Conservation (phyloP, 2,888 invertebrate species). For the Byasa hedistus region DNA sequence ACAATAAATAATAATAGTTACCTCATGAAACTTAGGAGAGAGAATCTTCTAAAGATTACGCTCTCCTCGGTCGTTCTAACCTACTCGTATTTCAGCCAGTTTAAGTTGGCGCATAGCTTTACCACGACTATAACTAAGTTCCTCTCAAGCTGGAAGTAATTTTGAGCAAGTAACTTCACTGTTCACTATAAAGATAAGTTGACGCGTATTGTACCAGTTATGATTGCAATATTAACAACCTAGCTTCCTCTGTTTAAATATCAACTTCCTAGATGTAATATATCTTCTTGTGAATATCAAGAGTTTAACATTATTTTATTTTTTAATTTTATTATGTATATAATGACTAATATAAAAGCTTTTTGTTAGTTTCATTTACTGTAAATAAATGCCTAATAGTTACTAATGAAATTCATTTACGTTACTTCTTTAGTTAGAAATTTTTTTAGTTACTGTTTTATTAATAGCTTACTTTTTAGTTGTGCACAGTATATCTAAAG, state of each 20-base stretch:
- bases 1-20: background rate
- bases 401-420: too few species aligned
- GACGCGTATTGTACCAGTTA: conserved; percentile 20
- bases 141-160: background rate
- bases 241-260: conserved; percentile 3
- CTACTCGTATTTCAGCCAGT: background rate
- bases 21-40: background rate
- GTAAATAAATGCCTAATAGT: too few species aligned
- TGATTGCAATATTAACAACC: conserved; percentile 20
- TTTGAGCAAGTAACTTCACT: conserved; percentile 1
- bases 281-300: background rate
- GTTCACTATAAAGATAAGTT: conserved; percentile 24
- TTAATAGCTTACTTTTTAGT: too few species aligned
- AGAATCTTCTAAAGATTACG: background rate
- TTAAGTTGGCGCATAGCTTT: background rate
- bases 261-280: conserved; percentile 5
- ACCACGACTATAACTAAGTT: background rate
- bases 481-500: too few species aligned
- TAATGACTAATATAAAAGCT: background rate
- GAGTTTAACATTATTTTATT: background rate
- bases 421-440: too few species aligned
- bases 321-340: background rate
- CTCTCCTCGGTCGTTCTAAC: background rate
- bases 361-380: background rate
- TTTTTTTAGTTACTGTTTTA: too few species aligned